A percentile compares a stretch with the other conserved stretches of the same genome.
These are phyloP conservation scores for Trinectes maculatus DNA, from an alignment of 2,113 vertebrate genomes.

Conservation along the genomic window DNA sequence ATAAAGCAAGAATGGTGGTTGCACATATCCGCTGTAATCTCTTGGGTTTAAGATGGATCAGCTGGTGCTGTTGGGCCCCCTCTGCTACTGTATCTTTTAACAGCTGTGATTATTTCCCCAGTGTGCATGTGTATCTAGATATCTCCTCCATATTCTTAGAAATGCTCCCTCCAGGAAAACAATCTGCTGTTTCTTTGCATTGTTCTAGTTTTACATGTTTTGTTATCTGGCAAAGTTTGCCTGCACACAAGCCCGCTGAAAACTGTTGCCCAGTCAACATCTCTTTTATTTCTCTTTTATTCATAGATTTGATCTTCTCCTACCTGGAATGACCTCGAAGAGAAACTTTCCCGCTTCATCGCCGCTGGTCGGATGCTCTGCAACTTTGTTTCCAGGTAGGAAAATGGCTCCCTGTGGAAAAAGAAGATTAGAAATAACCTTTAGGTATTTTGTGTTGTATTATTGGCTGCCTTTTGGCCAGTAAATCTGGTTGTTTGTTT, in stretches of 20 bases:
- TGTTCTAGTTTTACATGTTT: too few species aligned
- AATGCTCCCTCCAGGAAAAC: constrained; percentile 44
- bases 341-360: constrained; percentile 95
- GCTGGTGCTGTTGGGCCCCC: constrained; percentile 52
- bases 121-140: constrained; percentile 29
- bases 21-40: constrained; percentile 60
- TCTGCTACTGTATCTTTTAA: constrained; percentile 39
- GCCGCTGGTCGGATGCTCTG: constrained; percentile 91
- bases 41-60: constrained; percentile 58
- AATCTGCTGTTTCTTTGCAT: constrained; percentile 1
- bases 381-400: constrained; percentile 94
- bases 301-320: constrained; percentile 55
- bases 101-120: constrained; percentile 38
- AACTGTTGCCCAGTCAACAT: neutral
- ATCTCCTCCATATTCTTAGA: constrained; percentile 51
- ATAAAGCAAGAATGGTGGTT: neutral
- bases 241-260: too few species aligned
- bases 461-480: neutral
- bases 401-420: constrained; percentile 89
- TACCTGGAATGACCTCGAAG: constrained; percentile 98
- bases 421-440: constrained; percentile 7
- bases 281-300: too few species aligned
- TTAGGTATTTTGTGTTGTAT: neutral
- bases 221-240: too few species aligned
- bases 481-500: neutral